A percentile compares a stretch with the other conserved stretches of the same genome.
Evolutionary conservation across 2,113 vertebrate genomes (phyloP).

Genomic region (Phalacrocorax brasilianus): DNA sequence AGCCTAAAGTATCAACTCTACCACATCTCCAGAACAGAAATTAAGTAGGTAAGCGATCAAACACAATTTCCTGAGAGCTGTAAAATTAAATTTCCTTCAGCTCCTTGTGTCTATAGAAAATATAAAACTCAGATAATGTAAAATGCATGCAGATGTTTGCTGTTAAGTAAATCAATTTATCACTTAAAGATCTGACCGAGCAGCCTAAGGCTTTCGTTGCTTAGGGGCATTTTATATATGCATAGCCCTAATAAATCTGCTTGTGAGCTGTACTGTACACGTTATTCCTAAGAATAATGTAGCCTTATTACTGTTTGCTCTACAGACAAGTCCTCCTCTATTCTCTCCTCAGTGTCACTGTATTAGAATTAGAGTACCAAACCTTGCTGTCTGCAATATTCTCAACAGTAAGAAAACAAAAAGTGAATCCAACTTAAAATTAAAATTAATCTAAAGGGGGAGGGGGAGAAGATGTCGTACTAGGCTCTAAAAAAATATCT

Average conservation of each 20-base stretch:
- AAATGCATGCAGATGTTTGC: neutral
- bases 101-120: neutral
- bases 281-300: neutral
- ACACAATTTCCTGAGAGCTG: neutral
- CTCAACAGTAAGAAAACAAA: neutral
- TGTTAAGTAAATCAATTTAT: slow-evolving; percentile 36
- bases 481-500: neutral
- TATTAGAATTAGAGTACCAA: neutral
- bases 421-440: neutral
- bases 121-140: slow-evolving; percentile 8
- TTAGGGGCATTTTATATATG: neutral
- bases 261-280: neutral
- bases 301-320: no score
- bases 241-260: neutral
- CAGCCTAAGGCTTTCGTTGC: neutral
- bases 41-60: slow-evolving; percentile 38
- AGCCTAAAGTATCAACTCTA: neutral
- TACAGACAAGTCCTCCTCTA: neutral
- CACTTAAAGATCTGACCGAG: neutral
- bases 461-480: neutral
- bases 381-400: neutral
- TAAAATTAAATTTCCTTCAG: neutral
- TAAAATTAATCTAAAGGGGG: neutral
- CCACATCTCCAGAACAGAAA: neutral
- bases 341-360: neutral